Percentiles rank a stretch among this genome's conserved stretches.
These are phyloP conservation scores for Stenurella melanura DNA, from an alignment of 2,888 invertebrate genomes.

Conservation along the genomic window DNA sequence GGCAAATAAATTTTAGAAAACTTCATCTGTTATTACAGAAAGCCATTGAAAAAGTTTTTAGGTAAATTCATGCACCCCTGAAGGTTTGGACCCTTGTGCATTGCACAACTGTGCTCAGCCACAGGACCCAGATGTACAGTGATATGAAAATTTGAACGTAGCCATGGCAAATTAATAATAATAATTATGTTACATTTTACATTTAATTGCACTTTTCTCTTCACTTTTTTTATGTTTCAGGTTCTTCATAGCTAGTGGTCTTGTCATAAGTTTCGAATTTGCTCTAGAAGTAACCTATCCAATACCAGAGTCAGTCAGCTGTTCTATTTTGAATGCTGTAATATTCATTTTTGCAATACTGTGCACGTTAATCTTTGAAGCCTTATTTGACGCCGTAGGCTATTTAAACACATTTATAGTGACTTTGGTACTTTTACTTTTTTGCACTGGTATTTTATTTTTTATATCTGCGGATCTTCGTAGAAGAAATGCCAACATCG, in stretches of 20 bases:
- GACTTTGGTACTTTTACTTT: constrained; percentile 48
- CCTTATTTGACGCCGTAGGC: constrained; percentile 56
- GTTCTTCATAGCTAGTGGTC: constrained; percentile 97
- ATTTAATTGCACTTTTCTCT: too few relatives aligned
- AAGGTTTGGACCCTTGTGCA: too few relatives aligned
- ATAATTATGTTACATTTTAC: too few relatives aligned
- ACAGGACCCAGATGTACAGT: too few relatives aligned
- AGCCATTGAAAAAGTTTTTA: too few relatives aligned
- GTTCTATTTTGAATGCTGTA: constrained; percentile 92
- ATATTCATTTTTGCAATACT: constrained; percentile 62
- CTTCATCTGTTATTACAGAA: too few relatives aligned
- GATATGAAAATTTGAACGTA: too few relatives aligned
- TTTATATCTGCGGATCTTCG: constrained; percentile 59
- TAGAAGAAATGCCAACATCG: constrained; percentile 60
- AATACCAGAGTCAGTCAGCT: constrained; percentile 95
- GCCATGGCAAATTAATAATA: too few relatives aligned
- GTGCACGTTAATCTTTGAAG: constrained; percentile 58
- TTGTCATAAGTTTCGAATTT: constrained; percentile 96
- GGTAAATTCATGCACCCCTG: too few relatives aligned
- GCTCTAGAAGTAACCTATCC: constrained; percentile 97
- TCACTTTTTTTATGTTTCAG: constrained; percentile 74
- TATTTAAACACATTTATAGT: constrained; percentile 56
- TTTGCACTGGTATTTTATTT: constrained; percentile 50
- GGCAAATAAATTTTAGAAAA: too few relatives aligned
- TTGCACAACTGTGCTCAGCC: too few relatives aligned